Percentiles rank a stretch among this genome's conserved stretches.
phyloP scores from a whole-genome alignment of 2,888 invertebrate species.

The Amblyteles armatorius region DNA sequence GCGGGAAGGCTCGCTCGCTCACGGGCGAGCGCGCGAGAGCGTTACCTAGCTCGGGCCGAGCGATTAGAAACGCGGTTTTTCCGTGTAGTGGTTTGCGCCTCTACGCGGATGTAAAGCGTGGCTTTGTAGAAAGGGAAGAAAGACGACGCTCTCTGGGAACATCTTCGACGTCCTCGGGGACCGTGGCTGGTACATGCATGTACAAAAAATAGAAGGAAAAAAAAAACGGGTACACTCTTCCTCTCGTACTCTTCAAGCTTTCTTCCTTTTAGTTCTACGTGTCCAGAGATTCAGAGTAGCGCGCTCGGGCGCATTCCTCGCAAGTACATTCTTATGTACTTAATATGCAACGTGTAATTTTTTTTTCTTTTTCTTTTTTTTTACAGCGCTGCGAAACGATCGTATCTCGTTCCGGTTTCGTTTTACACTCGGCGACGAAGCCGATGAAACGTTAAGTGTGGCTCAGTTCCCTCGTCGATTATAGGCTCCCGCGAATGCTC shows the following conservation, averaged over 20 bases:
- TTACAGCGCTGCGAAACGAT: background rate
- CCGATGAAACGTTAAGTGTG: slow-evolving; percentile 1
- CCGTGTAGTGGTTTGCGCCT: slow-evolving; percentile 35
- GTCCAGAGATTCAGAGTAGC: slow-evolving; percentile 16
- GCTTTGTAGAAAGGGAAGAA: background rate
- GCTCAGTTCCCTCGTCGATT: background rate
- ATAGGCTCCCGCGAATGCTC: slow-evolving; percentile 19
- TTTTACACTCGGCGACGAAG: slow-evolving; percentile 36
- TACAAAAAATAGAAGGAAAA: background rate
- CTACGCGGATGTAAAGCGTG: background rate
- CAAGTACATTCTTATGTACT: background rate
- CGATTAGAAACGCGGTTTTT: slow-evolving; percentile 44
- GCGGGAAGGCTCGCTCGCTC: slow-evolving; percentile 20
- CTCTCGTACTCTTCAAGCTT: slow-evolving; percentile 38
- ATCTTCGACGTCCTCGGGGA: slow-evolving; percentile 30
- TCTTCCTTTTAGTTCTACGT: slow-evolving; percentile 32
- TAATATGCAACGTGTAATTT: slow-evolving; percentile 4
- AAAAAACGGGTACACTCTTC: slow-evolving; percentile 30
- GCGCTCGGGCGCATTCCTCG: background rate
- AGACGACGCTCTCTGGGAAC: slow-evolving; percentile 16
- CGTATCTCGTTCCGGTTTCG: slow-evolving; percentile 34
- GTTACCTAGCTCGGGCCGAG: background rate
- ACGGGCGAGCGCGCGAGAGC: background rate
- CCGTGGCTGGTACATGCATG: background rate
- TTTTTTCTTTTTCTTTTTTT: background rate